These are phyloP conservation scores for Caenorhabditis sp. DNA, from an alignment of 2,888 invertebrate genomes.

Conservation along the genomic window DNA sequence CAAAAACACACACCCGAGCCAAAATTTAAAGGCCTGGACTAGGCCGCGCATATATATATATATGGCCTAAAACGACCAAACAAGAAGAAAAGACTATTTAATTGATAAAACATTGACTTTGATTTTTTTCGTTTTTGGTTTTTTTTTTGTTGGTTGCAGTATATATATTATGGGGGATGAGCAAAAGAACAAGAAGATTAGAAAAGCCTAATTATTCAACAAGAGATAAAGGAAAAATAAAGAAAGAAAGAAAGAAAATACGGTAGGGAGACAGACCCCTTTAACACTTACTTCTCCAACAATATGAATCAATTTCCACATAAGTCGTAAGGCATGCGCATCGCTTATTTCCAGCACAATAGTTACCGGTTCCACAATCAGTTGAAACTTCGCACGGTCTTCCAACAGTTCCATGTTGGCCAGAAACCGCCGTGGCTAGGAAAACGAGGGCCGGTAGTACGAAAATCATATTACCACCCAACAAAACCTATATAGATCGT, in stretches of 20 bases:
- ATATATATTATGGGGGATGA: too few species aligned
- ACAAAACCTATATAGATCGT: neutral
- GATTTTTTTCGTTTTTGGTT: too few species aligned
- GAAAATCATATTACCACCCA: too few species aligned
- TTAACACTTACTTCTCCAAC: conserved; percentile 69
- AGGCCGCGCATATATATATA: neutral
- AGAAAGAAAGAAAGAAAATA: neutral
- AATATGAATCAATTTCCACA: conserved; percentile 70
- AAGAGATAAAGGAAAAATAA: too few species aligned
- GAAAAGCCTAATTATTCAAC: neutral
- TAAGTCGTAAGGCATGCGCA: conserved; percentile 71
- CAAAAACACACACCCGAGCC: neutral
- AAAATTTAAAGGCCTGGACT: neutral
- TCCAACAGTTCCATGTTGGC: conserved; percentile 69
- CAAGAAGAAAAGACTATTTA: neutral
- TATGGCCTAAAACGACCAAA: neutral
- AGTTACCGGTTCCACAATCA: conserved; percentile 70
- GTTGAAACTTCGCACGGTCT: conserved; percentile 67
- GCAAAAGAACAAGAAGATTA: neutral
- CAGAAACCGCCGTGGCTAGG: conserved; percentile 21
- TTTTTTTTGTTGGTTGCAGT: neutral
- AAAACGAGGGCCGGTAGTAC: too few species aligned
- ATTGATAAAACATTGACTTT: neutral
- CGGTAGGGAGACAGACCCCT: conserved; percentile 10
- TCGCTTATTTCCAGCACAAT: conserved; percentile 70